Conservation (phyloP, 2,888 invertebrate species). For the Lathronympha strigana region DNA sequence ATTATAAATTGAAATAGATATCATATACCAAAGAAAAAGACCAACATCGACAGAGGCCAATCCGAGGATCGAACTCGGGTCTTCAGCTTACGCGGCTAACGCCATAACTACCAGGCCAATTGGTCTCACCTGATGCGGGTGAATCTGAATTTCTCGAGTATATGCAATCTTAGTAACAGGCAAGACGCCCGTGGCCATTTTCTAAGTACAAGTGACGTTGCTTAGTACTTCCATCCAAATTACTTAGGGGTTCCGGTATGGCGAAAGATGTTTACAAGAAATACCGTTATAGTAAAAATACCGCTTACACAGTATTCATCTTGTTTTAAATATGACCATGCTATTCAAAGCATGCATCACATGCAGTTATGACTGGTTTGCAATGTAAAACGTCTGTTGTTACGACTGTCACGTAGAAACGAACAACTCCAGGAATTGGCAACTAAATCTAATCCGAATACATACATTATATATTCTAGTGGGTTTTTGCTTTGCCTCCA, state of each 20-base stretch:
- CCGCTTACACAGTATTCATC: background rate
- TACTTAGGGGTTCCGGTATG: background rate
- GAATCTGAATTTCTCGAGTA: too few species aligned
- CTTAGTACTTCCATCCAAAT: too few species aligned
- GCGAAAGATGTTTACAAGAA: background rate
- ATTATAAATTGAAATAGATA: too few species aligned
- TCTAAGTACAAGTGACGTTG: too few species aligned
- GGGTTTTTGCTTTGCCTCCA: conserved; percentile 41
- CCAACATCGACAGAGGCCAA: too few species aligned
- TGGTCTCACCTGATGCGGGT: too few species aligned
- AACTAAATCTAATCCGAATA: conserved; percentile 50
- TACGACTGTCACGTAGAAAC: conserved; percentile 52
- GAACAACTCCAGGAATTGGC: conserved; percentile 43
- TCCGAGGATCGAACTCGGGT: too few species aligned
- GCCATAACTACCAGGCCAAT: too few species aligned
- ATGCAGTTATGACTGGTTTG: conserved; percentile 29
- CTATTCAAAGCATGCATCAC: conserved; percentile 24
- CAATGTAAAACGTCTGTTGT: conserved; percentile 44
- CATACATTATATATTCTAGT: conserved; percentile 49
- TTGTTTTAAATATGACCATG: background rate
- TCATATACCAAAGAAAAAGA: too few species aligned
- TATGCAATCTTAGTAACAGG: too few species aligned
- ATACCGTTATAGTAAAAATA: background rate
- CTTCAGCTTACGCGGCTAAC: too few species aligned
- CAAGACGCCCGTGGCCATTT: too few species aligned